Base-by-base conservation (phyloP, 2,113 vertebrate genomes). In the Psittacara wagleri region DNA sequence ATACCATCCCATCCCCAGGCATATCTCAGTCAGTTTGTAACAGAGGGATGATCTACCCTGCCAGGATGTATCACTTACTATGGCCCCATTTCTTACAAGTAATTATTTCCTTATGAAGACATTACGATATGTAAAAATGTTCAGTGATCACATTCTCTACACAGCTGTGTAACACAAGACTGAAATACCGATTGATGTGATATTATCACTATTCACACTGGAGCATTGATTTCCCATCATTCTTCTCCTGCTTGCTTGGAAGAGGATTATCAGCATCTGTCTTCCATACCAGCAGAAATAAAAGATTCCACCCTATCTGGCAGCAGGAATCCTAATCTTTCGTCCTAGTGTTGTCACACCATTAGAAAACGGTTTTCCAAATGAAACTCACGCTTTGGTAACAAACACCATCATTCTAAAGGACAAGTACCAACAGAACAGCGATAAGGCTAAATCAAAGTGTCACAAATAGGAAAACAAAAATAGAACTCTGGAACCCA, bases 51-150 rank as follows among this genome's bases (percentile, higher is more conserved):
- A 35, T 6, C 10, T 73, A 17, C 44, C 44, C 77, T 31, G 35
- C 43, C 51, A 10, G 24, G 29, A 1, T 6, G 5, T 5, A 7
- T 10, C 62, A 13, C 44, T 57, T 9, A 11, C 13, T 25, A 2
- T 0, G n/a, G 43, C 17, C 62, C 76, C 20, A 3, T 39, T 77
- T 10, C 73, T 68, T 68, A 44, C 51, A 89, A 17, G 11, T 11
- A 28, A 29, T 2, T 27, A 5, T 18, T 46, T 76, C 28, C 7
- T 66, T 8, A 22, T 3, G 7, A 69, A 37, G 10, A 9, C 28
- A 35, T 18, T 12, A 18, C 3, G 23, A 2, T 0, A 10, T 1
- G 3, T 22, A 6, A 17, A 41, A 57, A 5, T 4, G 1, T 55
- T 28, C 63, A 8, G 13, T 12, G 41, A 18, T 9, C 37, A 19